Conservation (phyloP, 2,797 vertebrate genomes). For the Pangasius djambal region DNA sequence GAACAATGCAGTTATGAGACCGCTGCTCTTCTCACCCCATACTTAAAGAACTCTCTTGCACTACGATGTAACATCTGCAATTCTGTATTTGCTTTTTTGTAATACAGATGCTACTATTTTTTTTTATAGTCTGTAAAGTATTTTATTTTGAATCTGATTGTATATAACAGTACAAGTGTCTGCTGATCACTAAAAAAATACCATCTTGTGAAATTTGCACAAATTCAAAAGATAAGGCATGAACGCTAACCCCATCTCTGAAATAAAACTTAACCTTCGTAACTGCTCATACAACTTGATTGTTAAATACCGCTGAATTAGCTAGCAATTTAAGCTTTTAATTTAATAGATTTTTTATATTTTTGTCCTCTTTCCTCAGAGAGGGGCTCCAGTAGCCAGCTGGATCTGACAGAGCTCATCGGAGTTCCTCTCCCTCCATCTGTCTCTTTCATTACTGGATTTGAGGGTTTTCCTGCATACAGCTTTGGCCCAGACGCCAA, state of each 20-base stretch:
- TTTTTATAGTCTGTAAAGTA: not conserved
- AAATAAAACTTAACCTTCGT: not conserved
- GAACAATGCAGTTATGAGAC: not conserved
- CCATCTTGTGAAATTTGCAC: not conserved
- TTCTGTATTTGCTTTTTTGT: not conserved
- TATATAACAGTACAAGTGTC: not conserved
- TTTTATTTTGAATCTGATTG: not conserved
- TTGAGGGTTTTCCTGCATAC: slow-evolving; percentile 92
- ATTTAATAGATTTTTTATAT: not conserved
- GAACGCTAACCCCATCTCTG: not conserved
- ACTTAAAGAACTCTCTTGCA: not conserved
- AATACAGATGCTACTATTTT: not conserved
- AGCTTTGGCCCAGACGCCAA: slow-evolving; percentile 87
- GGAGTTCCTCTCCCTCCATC: slow-evolving; percentile 92
- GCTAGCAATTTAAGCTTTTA: not conserved
- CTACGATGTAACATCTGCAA: not conserved
- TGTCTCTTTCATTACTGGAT: slow-evolving; percentile 90
- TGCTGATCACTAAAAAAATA: not conserved
- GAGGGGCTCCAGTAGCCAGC: slow-evolving; percentile 69
- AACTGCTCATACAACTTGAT: not conserved
- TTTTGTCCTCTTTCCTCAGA: slow-evolving; percentile 69
- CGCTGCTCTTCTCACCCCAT: not conserved
- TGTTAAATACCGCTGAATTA: not conserved
- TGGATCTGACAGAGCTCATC: slow-evolving; percentile 92
- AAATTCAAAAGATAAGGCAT: not conserved